Evolutionary conservation across 1,140 invertebrate genomes (phyloP), one percentile per base, ranked within the genome.

Genomic region (Chelonus insularis): DNA sequence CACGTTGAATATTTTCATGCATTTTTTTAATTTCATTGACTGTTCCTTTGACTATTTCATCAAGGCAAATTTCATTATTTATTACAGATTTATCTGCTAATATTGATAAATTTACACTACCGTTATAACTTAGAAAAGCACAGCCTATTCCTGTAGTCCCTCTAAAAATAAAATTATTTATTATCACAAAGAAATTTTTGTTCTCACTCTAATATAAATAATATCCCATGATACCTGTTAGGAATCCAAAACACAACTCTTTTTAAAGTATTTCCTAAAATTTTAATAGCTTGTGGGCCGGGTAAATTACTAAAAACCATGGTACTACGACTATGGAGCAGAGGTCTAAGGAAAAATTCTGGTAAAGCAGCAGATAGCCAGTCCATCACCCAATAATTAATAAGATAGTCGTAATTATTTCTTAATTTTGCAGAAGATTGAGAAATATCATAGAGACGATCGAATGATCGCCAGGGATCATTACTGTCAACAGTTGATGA

Each of bases 201-300:
- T 45, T 16, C 41, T n/a, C n/a, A n/a, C 8, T 2, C 11, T 37
- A 11, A n/a, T 6, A 9, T 2, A 6, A 37, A n/a, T 12, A 11
- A 12, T 6, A 37, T 20, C 20, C 20, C 8, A 29, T 14, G 5
- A 29, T 65, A 73, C 69, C 68, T 71, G 55, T 78, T 72, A 9
- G 77, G 77, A 37, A 78, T 66, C 67, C 70, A 78, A 51, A 78
- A 77, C 0, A 58, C 63, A 1, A 79, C 62, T 47, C 75, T 74
- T 37, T 65, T 67, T 12, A 79, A 56, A 7, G 41, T 61, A 32
- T 73, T 52, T 0, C 72, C 75, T 9, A 69, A 18, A 50, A 78
- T 65, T 16, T 62, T 57, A 0, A 74, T 57, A 54, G 64, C 64
- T 9, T 63, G 52, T 9, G 75, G 76, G 11, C 75, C 76, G 4